phyloP scores from a whole-genome alignment of 1,140 invertebrate species.

The Drosophila orena region DNA sequence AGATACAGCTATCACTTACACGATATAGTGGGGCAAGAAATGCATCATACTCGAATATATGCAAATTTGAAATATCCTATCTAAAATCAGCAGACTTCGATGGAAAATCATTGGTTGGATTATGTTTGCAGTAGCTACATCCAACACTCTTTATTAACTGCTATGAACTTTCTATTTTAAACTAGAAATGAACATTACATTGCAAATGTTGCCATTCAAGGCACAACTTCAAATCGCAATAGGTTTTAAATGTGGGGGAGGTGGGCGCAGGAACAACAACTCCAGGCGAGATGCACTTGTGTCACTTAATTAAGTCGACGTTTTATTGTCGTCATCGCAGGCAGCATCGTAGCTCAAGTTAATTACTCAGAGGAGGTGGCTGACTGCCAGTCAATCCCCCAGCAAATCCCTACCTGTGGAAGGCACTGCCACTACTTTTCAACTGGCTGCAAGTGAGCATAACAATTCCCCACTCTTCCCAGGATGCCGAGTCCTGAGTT shows the following conservation, averaged over 20 bases:
- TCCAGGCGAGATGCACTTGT: conserved; percentile 59
- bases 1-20: too few species aligned
- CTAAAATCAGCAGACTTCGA: too few species aligned
- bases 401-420: conserved; percentile 30
- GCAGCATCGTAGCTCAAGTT: conserved; percentile 68
- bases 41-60: too few species aligned
- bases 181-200: not conserved
- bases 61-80: too few species aligned
- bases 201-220: not conserved
- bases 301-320: conserved; percentile 79
- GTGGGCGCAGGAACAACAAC: conserved; percentile 8
- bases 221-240: conserved; percentile 7
- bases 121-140: too few species aligned
- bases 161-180: not conserved
- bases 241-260: not conserved
- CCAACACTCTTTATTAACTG: too few species aligned
- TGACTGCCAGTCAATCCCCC: conserved; percentile 12
- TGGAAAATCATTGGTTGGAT: too few species aligned
- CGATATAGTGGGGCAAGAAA: too few species aligned
- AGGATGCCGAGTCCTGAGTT: conserved; percentile 35
- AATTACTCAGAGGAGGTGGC: conserved; percentile 60
- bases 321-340: conserved; percentile 71
- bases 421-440: conserved; percentile 59
- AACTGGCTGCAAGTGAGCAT: conserved; percentile 75
- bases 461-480: conserved; percentile 68